Base-by-base conservation (phyloP, 2,113 vertebrate genomes). In the Phylloscopus whistleri region DNA sequence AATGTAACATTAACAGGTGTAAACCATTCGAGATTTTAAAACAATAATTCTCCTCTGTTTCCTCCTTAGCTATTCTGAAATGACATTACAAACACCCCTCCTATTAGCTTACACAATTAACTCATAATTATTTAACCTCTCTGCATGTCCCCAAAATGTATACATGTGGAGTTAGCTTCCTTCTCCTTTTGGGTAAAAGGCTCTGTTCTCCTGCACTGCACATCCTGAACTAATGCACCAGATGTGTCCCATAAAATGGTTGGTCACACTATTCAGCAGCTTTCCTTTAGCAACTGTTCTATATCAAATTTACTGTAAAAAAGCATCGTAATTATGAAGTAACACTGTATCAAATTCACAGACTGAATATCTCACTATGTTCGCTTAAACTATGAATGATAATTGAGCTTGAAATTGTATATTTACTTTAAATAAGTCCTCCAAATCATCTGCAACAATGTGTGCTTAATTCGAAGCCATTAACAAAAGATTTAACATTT, bases 1-100 rank as follows among this genome's bases (percentile, higher is more conserved):
- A 98, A 97, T 84, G 95, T 98, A 97, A 96, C 95, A 95, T 95
- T 97, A 98, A 98, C 98, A 98, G 98, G 98, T 98, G 98, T 98
- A 98, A 97, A 98, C 91, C 70, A 59, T 97, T 97, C 97, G 97
- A 97, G 97, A 97, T 97, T 97, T 97, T 95, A 96, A 78, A 97
- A 97, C 95, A 97, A 94, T 97, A 97, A 94, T 97, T 96, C 95
- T 95, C 95, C 68, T 95, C 95, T 94, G 69, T 97, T 98, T 98
- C 95, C 95, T 96, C 83, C 96, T 94, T 78, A 55, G 90, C 95
- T 97, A 96, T 90, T 97, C 97, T 94, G 94, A 97, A 98, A 96
- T 87, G 96, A 96, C 93, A 97, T 97, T 93, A 77, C 33, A 58
- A 97, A 93, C 87, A 95, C 70, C 79, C 94, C 95, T 97, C 95